Percentiles rank a stretch among this genome's conserved stretches.
Evolutionary conservation across 2,888 invertebrate species (phyloP).

Genomic region (Toxonevra muliebris): DNA sequence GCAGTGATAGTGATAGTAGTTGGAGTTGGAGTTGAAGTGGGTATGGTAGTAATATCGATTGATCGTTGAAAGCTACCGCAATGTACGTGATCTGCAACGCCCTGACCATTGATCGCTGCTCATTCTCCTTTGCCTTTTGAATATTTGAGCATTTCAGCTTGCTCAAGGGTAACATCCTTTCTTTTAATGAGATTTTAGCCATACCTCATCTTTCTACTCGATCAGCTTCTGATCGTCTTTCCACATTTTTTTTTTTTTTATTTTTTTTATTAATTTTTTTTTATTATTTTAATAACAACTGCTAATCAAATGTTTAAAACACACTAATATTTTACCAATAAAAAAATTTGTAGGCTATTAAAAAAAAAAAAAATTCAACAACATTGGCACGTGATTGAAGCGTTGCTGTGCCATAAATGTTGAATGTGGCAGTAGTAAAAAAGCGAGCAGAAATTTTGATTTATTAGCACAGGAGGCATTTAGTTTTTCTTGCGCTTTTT

Average conservation of each 20-base stretch:
- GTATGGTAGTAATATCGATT: conserved; percentile 17
- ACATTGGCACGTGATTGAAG: conserved; percentile 36
- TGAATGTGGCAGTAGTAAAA: conserved; percentile 18
- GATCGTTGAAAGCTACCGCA: conserved; percentile 50
- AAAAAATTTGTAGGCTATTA: conserved; percentile 1
- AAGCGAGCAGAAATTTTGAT: conserved; percentile 27
- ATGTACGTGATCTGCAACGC: conserved; percentile 46
- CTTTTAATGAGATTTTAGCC: too few species aligned
- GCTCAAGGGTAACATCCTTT: too few species aligned
- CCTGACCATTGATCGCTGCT: conserved; percentile 19
- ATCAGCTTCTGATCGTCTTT: background rate
- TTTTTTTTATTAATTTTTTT: background rate
- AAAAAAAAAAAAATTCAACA: conserved; percentile 10
- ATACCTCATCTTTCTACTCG: background rate
- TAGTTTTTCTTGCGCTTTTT: background rate
- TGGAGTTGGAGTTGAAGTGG: too few species aligned
- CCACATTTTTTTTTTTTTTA: background rate
- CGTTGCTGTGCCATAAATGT: conserved; percentile 18
- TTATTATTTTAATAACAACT: background rate
- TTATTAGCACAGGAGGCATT: conserved; percentile 24
- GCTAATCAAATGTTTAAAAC: conserved; percentile 13
- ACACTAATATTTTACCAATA: background rate
- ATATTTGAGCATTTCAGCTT: too few species aligned
- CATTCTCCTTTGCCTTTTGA: too few species aligned
- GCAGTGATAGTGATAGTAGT: too few species aligned